Base-by-base conservation (phyloP, 2,797 vertebrate species). In the Myiothlypis coronata region DNA sequence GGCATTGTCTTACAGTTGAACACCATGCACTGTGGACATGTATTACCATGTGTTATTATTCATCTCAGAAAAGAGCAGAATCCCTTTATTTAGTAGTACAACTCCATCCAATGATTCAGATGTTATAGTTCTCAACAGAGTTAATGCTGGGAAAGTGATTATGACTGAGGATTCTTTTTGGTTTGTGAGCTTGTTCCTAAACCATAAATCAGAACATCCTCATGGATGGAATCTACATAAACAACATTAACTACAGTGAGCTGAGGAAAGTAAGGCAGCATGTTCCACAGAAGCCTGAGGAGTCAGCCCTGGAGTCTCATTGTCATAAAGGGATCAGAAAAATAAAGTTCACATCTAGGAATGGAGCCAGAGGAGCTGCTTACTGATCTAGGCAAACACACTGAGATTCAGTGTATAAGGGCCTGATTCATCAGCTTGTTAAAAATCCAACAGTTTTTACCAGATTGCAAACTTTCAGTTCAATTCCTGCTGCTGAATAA, bases 281-380 rank as follows among this genome's bases (percentile, higher is more conserved):
- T 28, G 17, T 14, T 79, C 50, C 74, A 57, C 30, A 72, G 57
- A 55, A 47, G 50, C 63, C 70, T 50, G 18, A 75, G 37, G 30
- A 78, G 14, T 43, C 53, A 86, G 74, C 30, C 59, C n/a, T n/a
- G n/a, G 17, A 64, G 59, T 55, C 18, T 65, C 22, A 47, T 61
- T 93, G 90, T 76, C 74, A 81, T 44, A 76, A 90, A 76, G 20
- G 22, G 43, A 90, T 87, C 47, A 69, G 70, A 65, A 93, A 72
- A 94, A 65, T 23, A 89, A 84, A 93, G 35, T 63, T 81, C 12
- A 19, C 55, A 22, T 14, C 83, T 81, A 65, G 83, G 70, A 95
- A 61, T 35, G 30, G 8, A 93, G 80, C 43, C 80, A 94, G 61
- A 83, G 50, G 41, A 88, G 18, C 39, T 77, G 28, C 50, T 92